A percentile compares a stretch with the other conserved stretches of the same genome.
Conservation (phyloP, 2,797 vertebrate genomes). For the Poecilia picta region DNA sequence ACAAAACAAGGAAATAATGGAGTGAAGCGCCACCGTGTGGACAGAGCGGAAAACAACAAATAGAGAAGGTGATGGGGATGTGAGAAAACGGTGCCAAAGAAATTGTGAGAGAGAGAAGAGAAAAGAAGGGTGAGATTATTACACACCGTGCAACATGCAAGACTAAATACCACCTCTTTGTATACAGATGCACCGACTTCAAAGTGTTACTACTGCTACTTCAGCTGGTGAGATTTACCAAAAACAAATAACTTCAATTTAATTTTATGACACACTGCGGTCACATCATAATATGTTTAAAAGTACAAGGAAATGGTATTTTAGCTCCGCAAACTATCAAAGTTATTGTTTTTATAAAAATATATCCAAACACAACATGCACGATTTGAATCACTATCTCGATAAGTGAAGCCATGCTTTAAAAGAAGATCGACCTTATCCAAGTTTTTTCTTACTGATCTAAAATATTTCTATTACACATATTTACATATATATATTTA, state of each 20-base stretch:
- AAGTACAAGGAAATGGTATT: constrained; percentile 79
- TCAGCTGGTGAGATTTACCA: constrained; percentile 1
- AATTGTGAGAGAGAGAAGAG: constrained; percentile 67
- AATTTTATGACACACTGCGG: neutral
- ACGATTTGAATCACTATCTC: constrained; percentile 33
- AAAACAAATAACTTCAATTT: neutral
- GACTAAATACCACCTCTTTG: constrained; percentile 80
- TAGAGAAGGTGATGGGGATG: constrained; percentile 14
- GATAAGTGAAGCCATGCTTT: constrained; percentile 47
- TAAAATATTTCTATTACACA: neutral
- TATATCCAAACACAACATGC: constrained; percentile 66
- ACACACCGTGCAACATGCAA: constrained; percentile 84
- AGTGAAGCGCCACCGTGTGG: constrained; percentile 77
- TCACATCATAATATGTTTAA: constrained; percentile 4
- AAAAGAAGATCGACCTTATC: constrained; percentile 1
- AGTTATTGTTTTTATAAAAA: constrained; percentile 38
- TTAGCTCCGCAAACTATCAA: constrained; percentile 56
- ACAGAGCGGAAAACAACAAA: constrained; percentile 60
- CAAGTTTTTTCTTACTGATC: neutral
- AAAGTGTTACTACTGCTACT: constrained; percentile 51
- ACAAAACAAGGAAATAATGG: constrained; percentile 36
- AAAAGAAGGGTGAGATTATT: constrained; percentile 76
- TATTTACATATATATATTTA: constrained; percentile 74
- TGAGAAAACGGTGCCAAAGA: constrained; percentile 61
- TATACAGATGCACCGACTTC: constrained; percentile 35